phyloP scores from a whole-genome alignment of 92 coral and sea anemone species.

The Virgularia gustaviana region DNA sequence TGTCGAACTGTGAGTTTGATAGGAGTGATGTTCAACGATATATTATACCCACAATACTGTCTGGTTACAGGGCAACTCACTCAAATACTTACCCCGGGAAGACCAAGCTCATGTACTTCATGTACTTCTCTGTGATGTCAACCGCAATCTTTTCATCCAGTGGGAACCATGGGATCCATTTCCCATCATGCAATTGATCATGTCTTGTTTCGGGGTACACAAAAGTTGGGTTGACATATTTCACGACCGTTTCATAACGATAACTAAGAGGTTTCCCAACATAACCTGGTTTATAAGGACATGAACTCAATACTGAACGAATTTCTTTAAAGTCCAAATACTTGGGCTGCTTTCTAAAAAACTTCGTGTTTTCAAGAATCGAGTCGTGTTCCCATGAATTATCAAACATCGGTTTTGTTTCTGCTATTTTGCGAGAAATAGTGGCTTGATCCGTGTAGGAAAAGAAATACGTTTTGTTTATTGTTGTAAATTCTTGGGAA shows the following conservation, averaged over 20 bases:
- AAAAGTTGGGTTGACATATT: constrained; percentile 27
- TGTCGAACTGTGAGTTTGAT: too few species aligned
- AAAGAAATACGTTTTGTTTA: constrained; percentile 9
- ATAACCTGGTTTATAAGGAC: constrained; percentile 67
- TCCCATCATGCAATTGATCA: constrained; percentile 5
- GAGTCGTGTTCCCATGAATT: constrained; percentile 15
- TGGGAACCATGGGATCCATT: constrained; percentile 46
- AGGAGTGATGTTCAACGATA: constrained; percentile 6
- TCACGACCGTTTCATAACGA: constrained; percentile 22
- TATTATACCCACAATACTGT: too few species aligned
- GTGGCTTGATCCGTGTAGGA: constrained; percentile 32
- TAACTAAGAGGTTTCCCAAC: constrained; percentile 14
- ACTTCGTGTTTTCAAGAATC: neutral
- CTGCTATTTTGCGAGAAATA: neutral
- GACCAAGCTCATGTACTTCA: constrained; percentile 48
- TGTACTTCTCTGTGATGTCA: constrained; percentile 39
- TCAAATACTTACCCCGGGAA: constrained; percentile 75
- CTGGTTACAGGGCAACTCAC: too few species aligned
- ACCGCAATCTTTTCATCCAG: constrained; percentile 57
- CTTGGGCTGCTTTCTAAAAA: neutral
- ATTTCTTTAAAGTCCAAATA: constrained; percentile 61
- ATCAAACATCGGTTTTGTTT: constrained; percentile 17
- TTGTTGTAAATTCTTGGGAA: constrained; percentile 20
- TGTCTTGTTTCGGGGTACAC: constrained; percentile 36
- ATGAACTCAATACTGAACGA: constrained; percentile 48